Evolutionary conservation across 1,140 invertebrate genomes (phyloP).

Genomic region (Adelges cooleyi): DNA sequence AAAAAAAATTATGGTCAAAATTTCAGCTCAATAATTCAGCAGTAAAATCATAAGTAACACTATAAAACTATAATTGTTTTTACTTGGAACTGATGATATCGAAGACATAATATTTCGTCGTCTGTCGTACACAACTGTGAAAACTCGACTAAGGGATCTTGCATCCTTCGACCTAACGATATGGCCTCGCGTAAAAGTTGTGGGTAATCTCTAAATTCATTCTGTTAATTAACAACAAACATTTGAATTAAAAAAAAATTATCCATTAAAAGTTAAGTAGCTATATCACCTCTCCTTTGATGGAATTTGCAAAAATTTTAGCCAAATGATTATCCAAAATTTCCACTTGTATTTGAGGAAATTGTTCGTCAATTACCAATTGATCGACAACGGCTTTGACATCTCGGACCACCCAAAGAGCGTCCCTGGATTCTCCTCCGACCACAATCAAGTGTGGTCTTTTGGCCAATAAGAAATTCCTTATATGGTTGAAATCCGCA

Average conservation of each 20-base stretch:
- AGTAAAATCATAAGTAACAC: no score
- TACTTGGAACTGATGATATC: constrained; percentile 75
- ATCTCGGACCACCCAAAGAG: constrained; percentile 74
- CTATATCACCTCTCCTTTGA: constrained; percentile 59
- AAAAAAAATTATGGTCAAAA: no score
- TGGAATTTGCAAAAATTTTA: constrained; percentile 81
- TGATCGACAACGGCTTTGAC: constrained; percentile 62
- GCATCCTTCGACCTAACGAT: constrained; percentile 78
- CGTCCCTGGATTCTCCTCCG: constrained; percentile 80
- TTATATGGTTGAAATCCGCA: constrained; percentile 66
- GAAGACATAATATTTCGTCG: constrained; percentile 88
- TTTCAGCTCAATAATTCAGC: no score
- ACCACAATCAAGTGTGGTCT: constrained; percentile 90
- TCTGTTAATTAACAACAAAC: constrained; percentile 40
- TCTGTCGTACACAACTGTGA: constrained; percentile 89
- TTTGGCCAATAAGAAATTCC: constrained; percentile 76
- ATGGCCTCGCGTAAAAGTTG: constrained; percentile 77
- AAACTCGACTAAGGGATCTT: constrained; percentile 94
- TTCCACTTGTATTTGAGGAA: constrained; percentile 77
- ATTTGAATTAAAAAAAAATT: no score
- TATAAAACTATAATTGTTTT: no score
- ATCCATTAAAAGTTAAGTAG: no score
- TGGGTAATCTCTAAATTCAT: constrained; percentile 87
- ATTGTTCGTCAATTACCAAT: constrained; percentile 73
- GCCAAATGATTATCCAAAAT: constrained; percentile 87